Base-by-base conservation (phyloP, 2,888 invertebrate species). In the Chymomyza fuscimana region DNA sequence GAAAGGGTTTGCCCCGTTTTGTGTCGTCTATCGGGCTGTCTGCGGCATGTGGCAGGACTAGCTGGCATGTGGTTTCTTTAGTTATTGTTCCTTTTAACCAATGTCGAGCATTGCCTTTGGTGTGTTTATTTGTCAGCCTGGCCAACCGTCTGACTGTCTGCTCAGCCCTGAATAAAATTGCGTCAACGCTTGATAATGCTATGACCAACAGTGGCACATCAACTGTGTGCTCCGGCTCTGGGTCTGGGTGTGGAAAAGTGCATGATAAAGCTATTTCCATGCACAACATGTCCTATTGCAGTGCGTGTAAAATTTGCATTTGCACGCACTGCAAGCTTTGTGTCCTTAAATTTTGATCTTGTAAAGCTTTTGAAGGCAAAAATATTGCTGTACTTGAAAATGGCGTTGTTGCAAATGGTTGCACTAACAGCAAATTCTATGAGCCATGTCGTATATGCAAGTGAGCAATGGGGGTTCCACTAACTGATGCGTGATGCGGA, bases 51-150 rank as follows among this genome's bases (percentile, higher is more conserved):
- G 7, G 40, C 54, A 61, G 52, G 65, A 63, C 52, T 60, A 54
- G 5, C 58, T 70, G 70, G 59, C 74, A 65, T 76, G 76, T 67
- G 74, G 65, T 67, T 60, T 72, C 46, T 52, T 59, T 63, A 22
- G 76, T 74, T 70, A 64, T 67, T 61, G 71, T 77, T 67, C 67
- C 65, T 70, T 73, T 74, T 59, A 5, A 50, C 74, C 70, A 51
- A 59, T 12, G 61, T 51, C 52, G 46, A 63, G 25, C 25, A 56
- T 40, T 58, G 22, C 70, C 46, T 59, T 50, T 32, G 65, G 67
- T 32, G 50, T 70, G 80, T 77, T 78, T 80, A 77, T 80, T 73
- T 78, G 65, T 60, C 62, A 74, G 79, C 70, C 73, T 60, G 69
- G 65, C 32, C 54, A 9, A 22, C 5, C 7, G 32, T 32, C 32